Base-by-base conservation (phyloP, 2,113 vertebrate species). In the Salminus brasiliensis region DNA sequence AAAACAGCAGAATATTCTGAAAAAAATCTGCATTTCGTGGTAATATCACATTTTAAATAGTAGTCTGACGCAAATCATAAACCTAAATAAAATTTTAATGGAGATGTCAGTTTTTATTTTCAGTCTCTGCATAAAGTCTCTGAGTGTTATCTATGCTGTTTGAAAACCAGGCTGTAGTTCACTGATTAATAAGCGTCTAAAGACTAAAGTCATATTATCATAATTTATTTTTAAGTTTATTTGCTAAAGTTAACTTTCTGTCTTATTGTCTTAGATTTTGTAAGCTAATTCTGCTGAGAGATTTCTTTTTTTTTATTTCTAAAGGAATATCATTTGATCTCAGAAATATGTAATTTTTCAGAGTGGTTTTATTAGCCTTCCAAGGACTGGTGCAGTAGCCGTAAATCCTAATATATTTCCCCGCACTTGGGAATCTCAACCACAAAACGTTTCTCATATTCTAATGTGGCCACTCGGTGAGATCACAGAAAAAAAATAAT, bases 381-480 rank as follows among this genome's bases (percentile, higher is more conserved):
- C 60, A 6, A 34, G 15, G 32, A 21, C 60, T 63, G 21, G 18
- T 10, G 4, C 30, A 39, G 12, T n/a, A 66, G 34, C 62, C 39
- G 6, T 25, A 55, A 55, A 55, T 25, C 2, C 52, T 55, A 55
- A 25, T 21, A 25, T 25, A 21, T 55, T 55, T 11, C 32, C 62
- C 16, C 1, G 7, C 3, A 36, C 32, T 39, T n/a, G 34, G 34
- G 7, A 66, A 23, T 66, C 62, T 66, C 21, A 39, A 0, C 4
- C 62, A 39, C 11, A n/a, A n/a, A 66, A 66, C 10, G 21, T 66
- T 66, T 13, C 62, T 21, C 32, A 39, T 66, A 39, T 66, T 66
- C 34, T 66, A 36, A 39, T 66, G 23, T 71, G 73, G 21, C 62
- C 71, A 63, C 1, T 57, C 47, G 30, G 53, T 71, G 63, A 75